A percentile compares a stretch with the other conserved stretches of the same genome.
Evolutionary conservation across 2,113 vertebrate species (phyloP).

Genomic region (Taurulus bubalis): DNA sequence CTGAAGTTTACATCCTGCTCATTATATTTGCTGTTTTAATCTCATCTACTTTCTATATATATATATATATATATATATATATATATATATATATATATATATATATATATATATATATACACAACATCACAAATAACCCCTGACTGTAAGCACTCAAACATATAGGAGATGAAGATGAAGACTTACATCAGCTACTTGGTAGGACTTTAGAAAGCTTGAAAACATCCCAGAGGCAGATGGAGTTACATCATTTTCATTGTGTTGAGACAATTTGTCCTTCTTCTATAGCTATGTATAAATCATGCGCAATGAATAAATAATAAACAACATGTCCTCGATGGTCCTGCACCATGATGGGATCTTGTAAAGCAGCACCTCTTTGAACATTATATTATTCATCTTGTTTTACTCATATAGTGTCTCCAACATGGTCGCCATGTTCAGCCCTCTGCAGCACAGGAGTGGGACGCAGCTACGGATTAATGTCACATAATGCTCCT

Average conservation of each 20-base stretch:
- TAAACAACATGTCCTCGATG: constrained; percentile 25
- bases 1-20: too few species aligned
- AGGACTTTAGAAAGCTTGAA: not conserved
- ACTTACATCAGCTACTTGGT: not conserved
- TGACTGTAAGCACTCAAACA: not conserved
- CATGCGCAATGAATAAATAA: constrained; percentile 52
- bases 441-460: too few species aligned
- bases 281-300: constrained; percentile 21
- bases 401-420: too few species aligned
- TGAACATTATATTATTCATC: not conserved
- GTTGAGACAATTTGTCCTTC: not conserved
- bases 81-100: too few species aligned
- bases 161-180: not conserved
- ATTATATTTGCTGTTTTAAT: too few species aligned
- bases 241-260: not conserved
- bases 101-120: too few species aligned
- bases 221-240: not conserved
- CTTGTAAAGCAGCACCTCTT: not conserved
- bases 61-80: too few species aligned
- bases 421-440: too few species aligned
- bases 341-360: constrained; percentile 29
- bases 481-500: not conserved
- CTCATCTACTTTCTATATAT: too few species aligned
- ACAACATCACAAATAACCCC: not conserved
- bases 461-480: not conserved